Conservation (phyloP, 2,797 vertebrate genomes). For the Tachyglossus aculeatus region DNA sequence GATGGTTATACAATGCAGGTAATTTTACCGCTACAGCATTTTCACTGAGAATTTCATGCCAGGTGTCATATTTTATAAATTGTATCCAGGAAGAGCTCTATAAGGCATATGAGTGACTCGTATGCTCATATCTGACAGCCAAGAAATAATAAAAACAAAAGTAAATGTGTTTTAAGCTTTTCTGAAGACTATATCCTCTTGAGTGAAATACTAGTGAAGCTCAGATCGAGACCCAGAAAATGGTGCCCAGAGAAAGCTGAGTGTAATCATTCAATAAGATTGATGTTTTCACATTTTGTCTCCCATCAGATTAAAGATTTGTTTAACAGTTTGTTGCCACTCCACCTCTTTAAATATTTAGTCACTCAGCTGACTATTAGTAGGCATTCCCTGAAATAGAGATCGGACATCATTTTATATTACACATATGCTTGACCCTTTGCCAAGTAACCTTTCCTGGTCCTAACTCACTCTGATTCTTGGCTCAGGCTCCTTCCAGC, state of each 20-base stretch:
- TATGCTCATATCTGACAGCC: conserved; percentile 59
- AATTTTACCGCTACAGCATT: conserved; percentile 51
- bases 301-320: no score
- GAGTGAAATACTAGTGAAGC: neutral
- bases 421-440: no score
- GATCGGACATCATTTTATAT: no score
- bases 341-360: no score
- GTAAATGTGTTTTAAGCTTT: conserved; percentile 20
- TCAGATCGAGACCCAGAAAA: conserved; percentile 14
- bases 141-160: conserved; percentile 39
- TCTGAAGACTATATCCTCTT: conserved; percentile 14
- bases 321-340: no score
- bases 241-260: conserved; percentile 10
- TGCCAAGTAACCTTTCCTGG: no score
- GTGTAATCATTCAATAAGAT: no score
- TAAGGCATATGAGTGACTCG: conserved; percentile 53
- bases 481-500: no score
- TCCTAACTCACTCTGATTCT: no score
- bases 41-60: conserved; percentile 52
- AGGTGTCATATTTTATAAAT: conserved; percentile 55
- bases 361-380: no score
- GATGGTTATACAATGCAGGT: conserved; percentile 48
- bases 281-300: no score
- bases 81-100: conserved; percentile 34
- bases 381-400: no score